Percentiles rank a stretch among this genome's conserved stretches.
Evolutionary conservation across 2,888 invertebrate species (phyloP).

Genomic region (Heliconius cydno): DNA sequence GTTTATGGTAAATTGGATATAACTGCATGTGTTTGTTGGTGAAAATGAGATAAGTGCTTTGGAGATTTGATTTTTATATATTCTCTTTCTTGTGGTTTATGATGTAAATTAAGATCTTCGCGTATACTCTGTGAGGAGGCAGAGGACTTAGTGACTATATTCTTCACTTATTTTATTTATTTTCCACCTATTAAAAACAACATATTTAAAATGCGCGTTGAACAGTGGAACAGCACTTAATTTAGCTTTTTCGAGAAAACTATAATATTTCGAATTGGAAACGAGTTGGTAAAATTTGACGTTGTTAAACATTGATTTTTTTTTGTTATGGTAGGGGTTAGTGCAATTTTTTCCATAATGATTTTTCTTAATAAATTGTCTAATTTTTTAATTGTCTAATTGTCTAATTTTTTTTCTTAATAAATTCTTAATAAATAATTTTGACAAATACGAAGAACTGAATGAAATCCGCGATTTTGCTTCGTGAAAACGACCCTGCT

Average conservation of each 20-base stretch:
- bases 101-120: not conserved
- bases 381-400: no score
- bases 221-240: no score
- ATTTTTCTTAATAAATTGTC: not conserved
- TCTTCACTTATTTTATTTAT: not conserved
- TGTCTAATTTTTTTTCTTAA: no score
- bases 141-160: not conserved
- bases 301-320: no score
- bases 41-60: slow-evolving; percentile 18
- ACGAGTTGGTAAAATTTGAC: no score
- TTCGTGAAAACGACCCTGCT: not conserved
- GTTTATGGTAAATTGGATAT: slow-evolving; percentile 34
- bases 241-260: no score
- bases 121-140: not conserved
- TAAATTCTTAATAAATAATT: not conserved
- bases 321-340: no score
- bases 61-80: slow-evolving; percentile 1
- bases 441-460: not conserved
- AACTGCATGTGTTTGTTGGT: slow-evolving; percentile 23
- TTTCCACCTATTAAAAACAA: no score
- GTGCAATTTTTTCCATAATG: no score
- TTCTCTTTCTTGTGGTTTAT: slow-evolving; percentile 5
- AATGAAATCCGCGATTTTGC: not conserved
- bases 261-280: no score
- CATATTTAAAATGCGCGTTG: no score